Evolutionary conservation across 2,797 vertebrate species (phyloP).

Genomic region (Hyperoplus immaculatus): DNA sequence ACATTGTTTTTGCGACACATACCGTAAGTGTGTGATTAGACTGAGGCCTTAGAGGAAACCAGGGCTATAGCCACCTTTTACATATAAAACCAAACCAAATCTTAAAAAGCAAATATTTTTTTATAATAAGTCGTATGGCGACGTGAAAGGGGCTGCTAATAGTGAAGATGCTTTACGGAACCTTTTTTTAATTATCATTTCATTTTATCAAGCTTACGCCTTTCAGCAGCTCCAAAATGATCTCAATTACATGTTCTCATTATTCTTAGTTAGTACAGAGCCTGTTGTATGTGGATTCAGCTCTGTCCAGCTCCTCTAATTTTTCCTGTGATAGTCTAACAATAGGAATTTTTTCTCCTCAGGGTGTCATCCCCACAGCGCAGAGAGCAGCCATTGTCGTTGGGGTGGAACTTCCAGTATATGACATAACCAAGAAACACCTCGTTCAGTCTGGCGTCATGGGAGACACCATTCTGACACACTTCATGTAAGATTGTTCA

Average conservation of each 20-base stretch:
- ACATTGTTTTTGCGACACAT: not conserved
- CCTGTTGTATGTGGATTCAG: not conserved
- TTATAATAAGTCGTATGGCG: not conserved
- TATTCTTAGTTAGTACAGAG: not conserved
- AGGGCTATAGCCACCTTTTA: no score
- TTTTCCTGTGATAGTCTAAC: not conserved
- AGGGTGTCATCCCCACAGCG: conserved; percentile 97
- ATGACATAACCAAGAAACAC: conserved; percentile 98
- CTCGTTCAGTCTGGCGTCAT: conserved; percentile 92
- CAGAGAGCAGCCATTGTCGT: conserved; percentile 97
- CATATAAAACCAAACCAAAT: not conserved
- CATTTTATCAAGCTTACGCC: no score
- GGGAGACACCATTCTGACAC: conserved; percentile 94
- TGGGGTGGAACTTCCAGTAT: conserved; percentile 95
- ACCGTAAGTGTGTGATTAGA: not conserved
- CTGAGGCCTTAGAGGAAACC: not conserved
- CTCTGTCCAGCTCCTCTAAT: not conserved
- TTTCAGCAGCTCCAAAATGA: not conserved
- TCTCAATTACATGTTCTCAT: no score
- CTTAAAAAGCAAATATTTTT: not conserved
- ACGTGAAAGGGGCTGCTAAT: not conserved
- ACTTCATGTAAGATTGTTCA: conserved; percentile 90
- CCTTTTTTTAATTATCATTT: no score
- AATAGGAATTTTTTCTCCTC: conserved; percentile 34
- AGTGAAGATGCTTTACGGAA: not conserved